A percentile compares a stretch with the other conserved stretches of the same genome.
These are phyloP conservation scores for Ptychobarbus kaznakovi DNA, from an alignment of 2,797 vertebrate species.

Conservation along the genomic window DNA sequence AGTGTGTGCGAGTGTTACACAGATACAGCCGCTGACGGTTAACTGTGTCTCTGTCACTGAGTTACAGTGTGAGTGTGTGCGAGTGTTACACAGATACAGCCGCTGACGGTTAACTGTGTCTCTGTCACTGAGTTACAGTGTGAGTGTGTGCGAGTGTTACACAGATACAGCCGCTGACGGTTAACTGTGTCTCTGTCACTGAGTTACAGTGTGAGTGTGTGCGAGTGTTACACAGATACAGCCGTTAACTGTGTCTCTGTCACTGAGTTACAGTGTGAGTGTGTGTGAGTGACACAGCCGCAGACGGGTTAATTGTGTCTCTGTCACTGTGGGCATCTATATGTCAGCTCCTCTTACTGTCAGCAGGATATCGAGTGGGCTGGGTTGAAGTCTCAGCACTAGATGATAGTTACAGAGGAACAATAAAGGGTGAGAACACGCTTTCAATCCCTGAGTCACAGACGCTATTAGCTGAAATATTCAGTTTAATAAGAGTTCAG, in stretches of 20 bases:
- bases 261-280: conserved; percentile 19
- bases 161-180: too few species aligned
- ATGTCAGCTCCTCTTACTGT: conserved; percentile 70
- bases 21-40: too few species aligned
- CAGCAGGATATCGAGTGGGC: conserved; percentile 60
- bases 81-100: too few species aligned
- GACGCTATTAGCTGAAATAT: neutral
- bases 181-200: too few species aligned
- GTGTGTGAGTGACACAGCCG: neutral
- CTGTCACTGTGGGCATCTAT: conserved; percentile 60
- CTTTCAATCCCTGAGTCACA: neutral
- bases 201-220: neutral
- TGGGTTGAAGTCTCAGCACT: conserved; percentile 55
- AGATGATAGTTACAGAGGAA: conserved; percentile 51
- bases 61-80: too few species aligned
- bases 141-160: too few species aligned
- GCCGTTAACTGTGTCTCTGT: conserved; percentile 59
- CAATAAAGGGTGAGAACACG: conserved; percentile 14
- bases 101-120: too few species aligned
- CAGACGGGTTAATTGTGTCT: conserved; percentile 63
- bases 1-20: too few species aligned
- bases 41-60: too few species aligned
- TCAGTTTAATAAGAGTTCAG: neutral
- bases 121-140: too few species aligned
- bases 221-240: neutral